Percentiles rank a stretch among this genome's conserved stretches.
These are phyloP conservation scores for Ammodytes marinus DNA, from an alignment of 2,113 vertebrate species.

Conservation along the genomic window DNA sequence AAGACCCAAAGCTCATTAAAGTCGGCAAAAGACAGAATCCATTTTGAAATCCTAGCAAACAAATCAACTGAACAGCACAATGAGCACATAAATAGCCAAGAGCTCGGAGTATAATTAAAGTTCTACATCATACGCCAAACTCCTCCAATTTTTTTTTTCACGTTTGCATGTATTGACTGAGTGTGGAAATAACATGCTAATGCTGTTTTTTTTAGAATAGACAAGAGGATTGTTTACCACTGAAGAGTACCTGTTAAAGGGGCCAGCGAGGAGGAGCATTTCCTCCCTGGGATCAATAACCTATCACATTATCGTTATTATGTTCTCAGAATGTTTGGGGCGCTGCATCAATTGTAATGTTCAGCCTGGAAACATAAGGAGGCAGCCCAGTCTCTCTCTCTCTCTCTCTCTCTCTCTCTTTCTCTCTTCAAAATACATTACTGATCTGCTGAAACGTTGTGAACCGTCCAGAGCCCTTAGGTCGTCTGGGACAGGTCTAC, in stretches of 20 bases:
- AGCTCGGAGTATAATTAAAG: conserved; percentile 64
- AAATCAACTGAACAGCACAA: conserved; percentile 53
- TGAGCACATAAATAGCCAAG: conserved; percentile 55
- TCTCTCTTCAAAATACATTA: too few species aligned
- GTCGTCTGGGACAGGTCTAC: too few species aligned
- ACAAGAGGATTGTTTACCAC: conserved; percentile 37
- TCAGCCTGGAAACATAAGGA: conserved; percentile 1
- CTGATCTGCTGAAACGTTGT: too few species aligned
- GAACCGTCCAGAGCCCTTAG: too few species aligned
- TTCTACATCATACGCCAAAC: conserved; percentile 49
- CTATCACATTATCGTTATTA: conserved; percentile 32
- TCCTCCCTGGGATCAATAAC: conserved; percentile 48
- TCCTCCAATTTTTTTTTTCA: conserved; percentile 15
- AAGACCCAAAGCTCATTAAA: conserved; percentile 69
- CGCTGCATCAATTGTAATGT: neutral
- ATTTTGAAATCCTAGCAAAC: conserved; percentile 58
- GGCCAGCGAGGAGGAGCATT: neutral
- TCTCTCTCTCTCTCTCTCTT: too few species aligned
- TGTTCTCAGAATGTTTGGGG: conserved; percentile 15
- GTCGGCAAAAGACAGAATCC: conserved; percentile 44
- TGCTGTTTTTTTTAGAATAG: conserved; percentile 34
- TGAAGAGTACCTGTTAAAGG: conserved; percentile 24
- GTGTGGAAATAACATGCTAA: conserved; percentile 13
- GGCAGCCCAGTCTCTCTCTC: neutral
- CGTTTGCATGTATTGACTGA: conserved; percentile 26